A percentile compares a stretch with the other conserved stretches of the same genome.
Evolutionary conservation across 2,113 vertebrate genomes (phyloP).

Genomic region (Colossoma macropomum): DNA sequence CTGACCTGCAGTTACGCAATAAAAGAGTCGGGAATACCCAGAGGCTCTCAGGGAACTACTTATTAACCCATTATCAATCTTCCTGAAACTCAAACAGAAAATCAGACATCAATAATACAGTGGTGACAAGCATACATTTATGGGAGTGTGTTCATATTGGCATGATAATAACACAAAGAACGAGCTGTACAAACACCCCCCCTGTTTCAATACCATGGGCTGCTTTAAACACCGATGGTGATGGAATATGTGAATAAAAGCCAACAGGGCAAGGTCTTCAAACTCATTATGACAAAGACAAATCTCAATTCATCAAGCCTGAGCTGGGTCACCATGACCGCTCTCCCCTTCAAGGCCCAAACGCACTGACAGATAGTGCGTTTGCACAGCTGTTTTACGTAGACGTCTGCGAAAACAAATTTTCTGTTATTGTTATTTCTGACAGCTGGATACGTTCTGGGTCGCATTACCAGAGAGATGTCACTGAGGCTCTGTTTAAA

Average conservation of each 20-base stretch:
- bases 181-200: background rate
- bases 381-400: constrained; percentile 52
- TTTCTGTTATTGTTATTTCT: constrained; percentile 46
- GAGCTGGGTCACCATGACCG: background rate
- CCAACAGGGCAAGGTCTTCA: background rate
- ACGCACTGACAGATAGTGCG: background rate
- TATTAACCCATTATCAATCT: background rate
- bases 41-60: constrained; percentile 2
- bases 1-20: background rate
- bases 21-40: background rate
- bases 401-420: constrained; percentile 32
- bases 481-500: constrained; percentile 25
- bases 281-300: constrained; percentile 1
- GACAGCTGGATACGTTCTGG: constrained; percentile 19
- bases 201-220: background rate
- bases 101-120: background rate
- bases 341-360: background rate
- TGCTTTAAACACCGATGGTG: background rate
- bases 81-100: background rate
- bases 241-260: constrained; percentile 9
- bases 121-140: background rate
- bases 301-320: background rate
- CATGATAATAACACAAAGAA: background rate
- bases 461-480: constrained; percentile 2
- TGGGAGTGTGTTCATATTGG: background rate